Base-by-base conservation (phyloP, 92 coral and sea anemone genomes). In the Scolanthus callimorphus region DNA sequence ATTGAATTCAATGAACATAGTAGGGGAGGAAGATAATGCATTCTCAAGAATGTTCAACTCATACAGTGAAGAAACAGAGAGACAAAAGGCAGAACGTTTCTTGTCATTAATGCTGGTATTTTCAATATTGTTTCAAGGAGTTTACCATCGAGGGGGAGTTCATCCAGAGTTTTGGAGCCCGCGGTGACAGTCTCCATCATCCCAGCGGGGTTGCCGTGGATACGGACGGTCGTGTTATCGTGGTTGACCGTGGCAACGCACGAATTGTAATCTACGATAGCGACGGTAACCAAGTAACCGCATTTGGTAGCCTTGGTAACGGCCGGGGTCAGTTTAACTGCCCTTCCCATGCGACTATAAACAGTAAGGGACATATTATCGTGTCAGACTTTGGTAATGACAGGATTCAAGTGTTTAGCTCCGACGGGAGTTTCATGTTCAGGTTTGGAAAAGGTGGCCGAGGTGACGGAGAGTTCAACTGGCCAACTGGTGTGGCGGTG, bases 301-400 rank as follows among this genome's bases (percentile, higher is more conserved):
- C 76, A 41, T 94, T 94, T 49, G 99, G 99, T 73, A 71, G 80
- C 67, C 85, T 88, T 54, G 99, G 99, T 2, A 79, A 86, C 63
- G 96, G 88, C 13, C 79, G 81, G 22, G 85, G 83, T 2, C 90
- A 94, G 38, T 94, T 94, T 56, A 85, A 89, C 62, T 76, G 85
- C 49, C 99, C 99, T 1, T 80, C 90, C 6, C 88, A 79, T 26
- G 85, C 88, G 24, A 76, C 95, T 3, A 84, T 88, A 17, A 84
- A 85, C 52, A 62, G 81, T 22, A 77, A 64, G 41, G 96, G 95
- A 24, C 99, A 94, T 47, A 73, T 94, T 29, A 76, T 86, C 28
- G 83, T 94, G 24, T 82, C 96, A 0, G 99, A 94, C 74, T 86
- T 94, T 67, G 99, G 99, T 3, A 94, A 94, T 54, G 99, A 94